A percentile compares a stretch with the other conserved stretches of the same genome.
These are phyloP conservation scores for Phengaris arion DNA, from an alignment of 2,888 invertebrate species.

Conservation along the genomic window DNA sequence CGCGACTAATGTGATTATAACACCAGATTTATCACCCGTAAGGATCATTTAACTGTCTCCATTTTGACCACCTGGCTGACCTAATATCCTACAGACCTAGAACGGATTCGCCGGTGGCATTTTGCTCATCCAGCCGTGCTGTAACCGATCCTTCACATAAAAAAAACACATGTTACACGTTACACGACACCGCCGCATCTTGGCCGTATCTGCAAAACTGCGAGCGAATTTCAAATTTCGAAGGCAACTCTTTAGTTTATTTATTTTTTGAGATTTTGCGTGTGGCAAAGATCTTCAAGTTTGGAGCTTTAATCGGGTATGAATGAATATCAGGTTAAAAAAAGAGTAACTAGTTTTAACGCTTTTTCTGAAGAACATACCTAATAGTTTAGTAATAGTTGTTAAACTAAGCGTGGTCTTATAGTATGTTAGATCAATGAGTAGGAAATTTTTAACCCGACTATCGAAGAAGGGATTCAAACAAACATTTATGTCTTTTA, in stretches of 20 bases:
- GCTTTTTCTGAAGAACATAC: too few relatives aligned
- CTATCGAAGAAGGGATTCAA: not conserved
- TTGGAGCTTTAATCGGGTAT: conserved; percentile 8
- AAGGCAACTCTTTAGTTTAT: not conserved
- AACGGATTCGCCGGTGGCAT: conserved; percentile 30
- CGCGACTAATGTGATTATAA: not conserved
- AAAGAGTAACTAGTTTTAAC: not conserved
- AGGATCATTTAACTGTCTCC: not conserved
- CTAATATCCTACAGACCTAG: conserved; percentile 30
- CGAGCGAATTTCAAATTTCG: conserved; percentile 20
- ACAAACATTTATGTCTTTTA: not conserved
- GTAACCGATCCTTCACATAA: conserved; percentile 9
- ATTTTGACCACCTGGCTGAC: conserved; percentile 8
- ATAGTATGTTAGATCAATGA: too few relatives aligned
- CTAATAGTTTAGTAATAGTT: too few relatives aligned
- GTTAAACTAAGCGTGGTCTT: too few relatives aligned
- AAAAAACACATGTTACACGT: conserved; percentile 18
- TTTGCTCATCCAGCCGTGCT: conserved; percentile 7
- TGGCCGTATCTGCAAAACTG: not conserved
- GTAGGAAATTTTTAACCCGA: not conserved
- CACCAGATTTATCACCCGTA: not conserved
- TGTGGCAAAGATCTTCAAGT: conserved; percentile 19
- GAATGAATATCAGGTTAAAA: not conserved
- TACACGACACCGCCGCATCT: conserved; percentile 17
- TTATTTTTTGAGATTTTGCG: conserved; percentile 1